A percentile compares a stretch with the other conserved stretches of the same genome.
Evolutionary conservation across 2,113 vertebrate species (phyloP).

Genomic region (Rhea americana): DNA sequence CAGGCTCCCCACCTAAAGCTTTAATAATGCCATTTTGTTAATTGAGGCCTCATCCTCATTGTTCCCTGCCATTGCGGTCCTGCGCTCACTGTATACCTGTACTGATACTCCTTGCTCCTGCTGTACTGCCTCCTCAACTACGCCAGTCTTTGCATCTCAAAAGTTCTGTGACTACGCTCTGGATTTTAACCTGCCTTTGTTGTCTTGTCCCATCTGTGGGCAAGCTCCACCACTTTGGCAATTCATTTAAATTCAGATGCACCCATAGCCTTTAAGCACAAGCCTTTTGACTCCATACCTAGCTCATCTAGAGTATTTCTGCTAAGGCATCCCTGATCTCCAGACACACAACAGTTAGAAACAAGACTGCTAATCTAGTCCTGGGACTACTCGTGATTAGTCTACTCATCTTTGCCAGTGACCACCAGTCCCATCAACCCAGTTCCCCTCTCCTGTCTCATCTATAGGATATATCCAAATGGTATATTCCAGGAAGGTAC

Average conservation of each 20-base stretch:
- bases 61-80: not conserved
- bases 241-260: not conserved
- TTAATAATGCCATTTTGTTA: not conserved
- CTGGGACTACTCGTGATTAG: not conserved
- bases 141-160: not conserved
- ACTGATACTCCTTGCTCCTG: not conserved
- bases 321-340: not conserved
- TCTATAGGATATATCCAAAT: not conserved
- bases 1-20: not conserved
- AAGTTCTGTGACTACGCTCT: not conserved
- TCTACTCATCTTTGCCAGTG: not conserved
- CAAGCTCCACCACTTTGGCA: not conserved
- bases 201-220: rapidly evolving
- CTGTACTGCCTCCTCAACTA: not conserved
- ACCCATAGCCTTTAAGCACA: not conserved
- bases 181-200: not conserved
- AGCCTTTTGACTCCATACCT: rapidly evolving
- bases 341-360: not conserved
- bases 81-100: rapidly evolving
- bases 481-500: not conserved
- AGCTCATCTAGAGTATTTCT: rapidly evolving
- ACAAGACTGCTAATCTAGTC: not conserved
- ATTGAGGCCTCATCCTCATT: not conserved
- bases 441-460: not conserved
- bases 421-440: not conserved